Base-by-base conservation (phyloP, 2,113 vertebrate genomes). In the Melanocharis versteri region DNA sequence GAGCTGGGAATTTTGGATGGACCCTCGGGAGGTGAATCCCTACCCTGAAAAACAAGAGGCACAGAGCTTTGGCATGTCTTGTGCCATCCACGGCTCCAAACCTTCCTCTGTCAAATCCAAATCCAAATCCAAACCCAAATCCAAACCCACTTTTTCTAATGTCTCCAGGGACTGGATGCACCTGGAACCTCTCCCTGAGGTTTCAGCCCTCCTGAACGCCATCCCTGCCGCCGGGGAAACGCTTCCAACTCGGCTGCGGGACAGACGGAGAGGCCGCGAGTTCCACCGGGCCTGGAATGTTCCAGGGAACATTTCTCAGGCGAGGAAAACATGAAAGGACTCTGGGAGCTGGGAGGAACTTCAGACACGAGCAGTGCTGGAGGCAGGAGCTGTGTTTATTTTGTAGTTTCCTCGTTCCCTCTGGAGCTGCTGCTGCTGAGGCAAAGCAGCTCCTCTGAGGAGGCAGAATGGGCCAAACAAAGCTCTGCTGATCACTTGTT, bases 281-380 rank as follows among this genome's bases (percentile, higher is more conserved):
- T 50, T 94, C 83, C 62, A 11, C 31, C 31, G 2, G 5, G 17
- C 27, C 57, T 87, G 90, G 87, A 66, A 78, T 26, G 47, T 93
- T 93, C 83, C 93, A 92, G 92, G 89, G 77, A 60, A 68, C 71
- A 64, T 93, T 93, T 93, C 92, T 72, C 33, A 83, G 79, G 82
- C 33, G 1, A 88, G 89, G 69, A 42, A 69, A 91, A 73, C 85
- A 94, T 64, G 83, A 83, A 81, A 95, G 87, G 85, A 58, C 42
- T 77, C 66, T 30, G 65, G 70, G 90, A 37, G 42, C 69, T 64
- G 91, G 94, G 78, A 79, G 89, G 75, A 91, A 61, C 83, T 87
- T 77, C 83, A 82, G 94, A 71, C 64, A 50, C 10, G 39, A 37
- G 23, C 77, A 21, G 80, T 83, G 89, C 91, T 84, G 62, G 37